phyloP scores from a whole-genome alignment of 1,140 invertebrate species.

The Heliconius melpomene region DNA sequence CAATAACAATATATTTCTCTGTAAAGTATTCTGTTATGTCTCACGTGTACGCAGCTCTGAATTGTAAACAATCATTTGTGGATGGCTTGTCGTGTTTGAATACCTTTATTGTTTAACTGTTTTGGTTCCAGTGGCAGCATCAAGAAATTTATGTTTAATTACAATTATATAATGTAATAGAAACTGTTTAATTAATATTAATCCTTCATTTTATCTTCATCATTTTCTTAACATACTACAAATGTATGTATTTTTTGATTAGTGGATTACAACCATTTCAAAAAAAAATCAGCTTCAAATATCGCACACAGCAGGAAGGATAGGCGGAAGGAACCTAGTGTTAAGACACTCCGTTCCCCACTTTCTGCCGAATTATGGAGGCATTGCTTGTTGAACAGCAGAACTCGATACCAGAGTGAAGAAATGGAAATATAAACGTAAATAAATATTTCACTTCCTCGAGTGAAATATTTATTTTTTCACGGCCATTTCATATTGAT shows the following conservation, averaged over 20 bases:
- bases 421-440: too few species aligned
- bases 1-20: neutral
- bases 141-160: conserved; percentile 43
- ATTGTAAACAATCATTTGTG: conserved; percentile 73
- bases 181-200: neutral
- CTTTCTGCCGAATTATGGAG: too few species aligned
- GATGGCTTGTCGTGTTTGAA: conserved; percentile 62
- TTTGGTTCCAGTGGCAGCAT: conserved; percentile 52
- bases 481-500: too few species aligned
- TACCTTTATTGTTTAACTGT: conserved; percentile 66
- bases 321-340: too few species aligned
- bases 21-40: neutral
- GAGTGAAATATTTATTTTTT: too few species aligned
- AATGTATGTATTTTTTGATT: neutral
- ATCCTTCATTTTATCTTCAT: neutral
- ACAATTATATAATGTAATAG: neutral
- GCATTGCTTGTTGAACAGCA: too few species aligned
- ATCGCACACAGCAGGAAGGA: too few species aligned
- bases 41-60: conserved; percentile 33
- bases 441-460: too few species aligned
- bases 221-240: neutral
- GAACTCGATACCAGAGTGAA: too few species aligned
- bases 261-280: too few species aligned
- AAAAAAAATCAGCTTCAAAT: too few species aligned
- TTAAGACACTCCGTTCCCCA: too few species aligned